These are phyloP conservation scores for Dasyornis broadbenti DNA, from an alignment of 2,113 vertebrate species.

Conservation along the genomic window DNA sequence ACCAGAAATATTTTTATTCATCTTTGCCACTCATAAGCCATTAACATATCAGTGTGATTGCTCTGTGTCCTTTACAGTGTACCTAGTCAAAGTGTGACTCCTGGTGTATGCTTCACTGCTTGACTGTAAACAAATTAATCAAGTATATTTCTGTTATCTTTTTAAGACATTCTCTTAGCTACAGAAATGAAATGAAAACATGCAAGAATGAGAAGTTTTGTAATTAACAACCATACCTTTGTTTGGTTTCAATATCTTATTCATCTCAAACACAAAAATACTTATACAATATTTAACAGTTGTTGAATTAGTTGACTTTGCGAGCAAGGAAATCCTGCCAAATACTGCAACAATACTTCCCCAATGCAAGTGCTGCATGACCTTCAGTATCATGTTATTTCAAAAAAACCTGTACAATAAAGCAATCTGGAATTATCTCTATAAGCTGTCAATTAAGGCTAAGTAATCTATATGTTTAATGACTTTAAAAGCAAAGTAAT, in stretches of 20 bases:
- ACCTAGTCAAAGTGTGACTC: not conserved
- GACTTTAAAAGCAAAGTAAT: not conserved
- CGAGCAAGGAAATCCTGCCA: not conserved
- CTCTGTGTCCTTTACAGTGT: not conserved
- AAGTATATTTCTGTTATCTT: not conserved
- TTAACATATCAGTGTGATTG: not conserved
- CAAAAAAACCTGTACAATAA: not conserved
- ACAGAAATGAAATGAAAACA: constrained; percentile 4
- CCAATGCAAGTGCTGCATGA: not conserved
- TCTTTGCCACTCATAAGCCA: not conserved
- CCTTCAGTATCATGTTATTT: not conserved
- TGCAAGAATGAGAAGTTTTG: not conserved
- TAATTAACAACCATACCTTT: not conserved
- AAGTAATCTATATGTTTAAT: not conserved
- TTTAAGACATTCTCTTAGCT: not conserved
- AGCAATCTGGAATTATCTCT: not conserved
- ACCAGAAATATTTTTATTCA: not conserved
- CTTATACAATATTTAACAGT: constrained; percentile 34
- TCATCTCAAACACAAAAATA: not conserved
- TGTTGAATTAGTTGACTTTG: constrained; percentile 32
- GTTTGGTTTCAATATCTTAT: constrained; percentile 23
- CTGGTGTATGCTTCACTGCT: not conserved
- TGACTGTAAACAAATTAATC: constrained; percentile 54
- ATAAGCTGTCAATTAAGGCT: not conserved
- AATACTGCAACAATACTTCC: not conserved